Percentiles rank a stretch among this genome's conserved stretches.
These are phyloP conservation scores for Dorcus parallelipipedus DNA, from an alignment of 2,888 invertebrate species.

Conservation along the genomic window DNA sequence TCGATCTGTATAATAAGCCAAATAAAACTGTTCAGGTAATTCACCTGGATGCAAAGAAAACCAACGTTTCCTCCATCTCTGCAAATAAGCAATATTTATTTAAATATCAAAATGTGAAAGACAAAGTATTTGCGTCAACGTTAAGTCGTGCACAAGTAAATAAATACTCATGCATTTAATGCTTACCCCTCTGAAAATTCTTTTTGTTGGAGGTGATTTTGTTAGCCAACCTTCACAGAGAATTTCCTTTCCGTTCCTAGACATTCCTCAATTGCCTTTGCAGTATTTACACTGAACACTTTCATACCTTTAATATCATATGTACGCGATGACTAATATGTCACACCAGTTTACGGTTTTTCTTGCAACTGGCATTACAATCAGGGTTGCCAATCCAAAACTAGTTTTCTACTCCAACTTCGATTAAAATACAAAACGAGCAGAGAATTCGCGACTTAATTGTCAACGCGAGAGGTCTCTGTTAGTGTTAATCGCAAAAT, in stretches of 20 bases:
- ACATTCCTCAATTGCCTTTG: constrained; percentile 35
- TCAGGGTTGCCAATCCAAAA: no score
- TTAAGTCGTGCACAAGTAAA: constrained; percentile 2
- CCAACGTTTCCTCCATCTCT: constrained; percentile 96
- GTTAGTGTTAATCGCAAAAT: no score
- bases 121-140: not conserved
- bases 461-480: no score
- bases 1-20: constrained; percentile 90
- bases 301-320: not conserved
- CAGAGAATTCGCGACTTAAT: no score
- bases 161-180: constrained; percentile 6
- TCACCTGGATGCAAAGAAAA: constrained; percentile 89
- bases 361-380: no score
- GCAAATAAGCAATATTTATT: constrained; percentile 17
- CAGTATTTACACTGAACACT: not conserved
- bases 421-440: no score
- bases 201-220: constrained; percentile 91
- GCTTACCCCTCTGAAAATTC: constrained; percentile 90
- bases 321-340: not conserved
- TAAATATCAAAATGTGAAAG: no score
- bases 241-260: constrained; percentile 62
- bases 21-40: constrained; percentile 88
- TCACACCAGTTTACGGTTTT: no score
- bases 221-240: constrained; percentile 92
- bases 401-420: no score